Conservation (phyloP, 2,888 invertebrate genomes). For the Machimus atricapillus region DNA sequence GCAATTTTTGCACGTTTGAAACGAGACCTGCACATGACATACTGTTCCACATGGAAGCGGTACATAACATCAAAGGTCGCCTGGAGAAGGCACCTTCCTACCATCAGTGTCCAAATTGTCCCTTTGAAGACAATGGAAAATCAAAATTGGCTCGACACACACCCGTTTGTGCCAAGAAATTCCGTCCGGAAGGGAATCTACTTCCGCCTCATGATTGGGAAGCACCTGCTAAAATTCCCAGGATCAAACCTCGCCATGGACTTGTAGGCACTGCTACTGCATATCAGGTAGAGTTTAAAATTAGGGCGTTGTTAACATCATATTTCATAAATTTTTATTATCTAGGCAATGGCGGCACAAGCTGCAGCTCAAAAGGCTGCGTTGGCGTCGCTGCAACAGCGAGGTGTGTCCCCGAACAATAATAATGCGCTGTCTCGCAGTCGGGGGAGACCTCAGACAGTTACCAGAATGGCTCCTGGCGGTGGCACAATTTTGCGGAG, state of each 20-base stretch:
- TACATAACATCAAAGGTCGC: slow-evolving; percentile 83
- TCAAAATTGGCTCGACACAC: slow-evolving; percentile 88
- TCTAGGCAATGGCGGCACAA: slow-evolving; percentile 62
- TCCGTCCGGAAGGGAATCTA: slow-evolving; percentile 84
- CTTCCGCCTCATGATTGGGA: slow-evolving; percentile 91
- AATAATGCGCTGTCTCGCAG: slow-evolving; percentile 51
- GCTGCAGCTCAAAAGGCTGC: slow-evolving; percentile 62
- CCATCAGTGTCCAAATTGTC: slow-evolving; percentile 92
- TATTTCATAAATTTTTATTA: background rate
- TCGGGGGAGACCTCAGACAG: slow-evolving; percentile 57
- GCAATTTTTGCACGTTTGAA: slow-evolving; percentile 83
- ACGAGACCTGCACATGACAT: slow-evolving; percentile 88
- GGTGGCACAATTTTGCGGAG: slow-evolving; percentile 47
- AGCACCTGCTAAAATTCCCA: slow-evolving; percentile 91
- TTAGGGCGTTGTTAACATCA: background rate
- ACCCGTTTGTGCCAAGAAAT: slow-evolving; percentile 87
- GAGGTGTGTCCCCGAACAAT: slow-evolving; percentile 14
- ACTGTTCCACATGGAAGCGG: slow-evolving; percentile 88
- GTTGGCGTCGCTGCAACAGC: slow-evolving; percentile 56
- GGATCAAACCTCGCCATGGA: slow-evolving; percentile 62
- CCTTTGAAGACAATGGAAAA: slow-evolving; percentile 93
- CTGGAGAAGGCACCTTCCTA: slow-evolving; percentile 85
- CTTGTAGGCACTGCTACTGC: slow-evolving; percentile 62
- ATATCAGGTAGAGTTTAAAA: slow-evolving; percentile 56
- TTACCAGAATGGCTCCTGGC: slow-evolving; percentile 53